A percentile compares a stretch with the other conserved stretches of the same genome.
These are phyloP conservation scores for Daubentonia madagascariensis DNA, from an alignment of 2,113 vertebrate genomes.

Conservation along the genomic window DNA sequence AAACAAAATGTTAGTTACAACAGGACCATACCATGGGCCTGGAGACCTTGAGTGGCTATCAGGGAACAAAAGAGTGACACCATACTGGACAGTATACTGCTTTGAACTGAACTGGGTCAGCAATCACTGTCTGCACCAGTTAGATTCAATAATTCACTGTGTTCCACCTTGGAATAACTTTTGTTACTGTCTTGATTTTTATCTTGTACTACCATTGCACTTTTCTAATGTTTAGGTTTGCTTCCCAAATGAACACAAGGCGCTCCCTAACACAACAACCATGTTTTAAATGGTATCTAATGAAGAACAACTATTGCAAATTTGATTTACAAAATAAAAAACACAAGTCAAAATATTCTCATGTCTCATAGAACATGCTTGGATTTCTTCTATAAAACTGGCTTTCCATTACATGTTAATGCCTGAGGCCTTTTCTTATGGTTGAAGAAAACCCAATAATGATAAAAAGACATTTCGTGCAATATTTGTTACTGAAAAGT, in stretches of 20 bases:
- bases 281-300: neutral
- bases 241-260: neutral
- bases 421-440: neutral
- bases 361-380: neutral
- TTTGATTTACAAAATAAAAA: conserved; percentile 41
- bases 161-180: neutral
- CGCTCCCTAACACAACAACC: neutral
- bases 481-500: neutral
- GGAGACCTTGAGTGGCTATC: neutral
- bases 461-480: neutral
- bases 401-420: neutral
- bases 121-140: neutral
- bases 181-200: neutral
- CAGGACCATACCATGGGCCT: neutral
- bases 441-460: neutral
- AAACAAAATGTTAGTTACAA: conserved; percentile 49
- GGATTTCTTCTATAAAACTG: conserved; percentile 15
- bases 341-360: neutral
- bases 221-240: conserved; percentile 1
- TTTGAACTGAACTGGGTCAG: neutral
- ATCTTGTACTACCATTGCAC: neutral
- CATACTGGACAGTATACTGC: neutral
- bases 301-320: neutral
- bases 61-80: neutral
- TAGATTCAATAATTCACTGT: neutral